Conservation (phyloP, 2,113 vertebrate genomes). For the Thryonomys swinderianus region DNA sequence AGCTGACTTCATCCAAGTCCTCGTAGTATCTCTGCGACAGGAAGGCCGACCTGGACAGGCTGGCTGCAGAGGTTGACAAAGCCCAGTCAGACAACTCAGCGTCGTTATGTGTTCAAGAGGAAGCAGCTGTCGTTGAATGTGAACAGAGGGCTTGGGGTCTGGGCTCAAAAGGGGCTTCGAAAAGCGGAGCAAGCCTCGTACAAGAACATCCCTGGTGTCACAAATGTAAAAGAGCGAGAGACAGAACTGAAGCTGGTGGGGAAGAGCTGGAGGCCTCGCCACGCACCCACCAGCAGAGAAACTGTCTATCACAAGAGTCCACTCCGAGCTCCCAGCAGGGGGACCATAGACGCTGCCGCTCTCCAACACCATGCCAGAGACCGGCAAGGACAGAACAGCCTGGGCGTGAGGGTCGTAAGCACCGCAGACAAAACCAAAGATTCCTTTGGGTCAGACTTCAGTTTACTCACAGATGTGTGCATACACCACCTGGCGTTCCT, state of each 20-base stretch:
- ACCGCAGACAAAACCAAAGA: not conserved
- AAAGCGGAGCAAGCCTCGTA: not conserved
- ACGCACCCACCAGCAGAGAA: too few species aligned
- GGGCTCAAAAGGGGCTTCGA: not conserved
- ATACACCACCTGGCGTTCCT: not conserved
- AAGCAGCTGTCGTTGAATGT: not conserved
- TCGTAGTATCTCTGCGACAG: slow-evolving; percentile 94
- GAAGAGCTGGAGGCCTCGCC: not conserved
- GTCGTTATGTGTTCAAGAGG: slow-evolving; percentile 28
- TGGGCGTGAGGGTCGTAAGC: not conserved
- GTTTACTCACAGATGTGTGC: not conserved
- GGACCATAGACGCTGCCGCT: not conserved
- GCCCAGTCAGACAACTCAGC: not conserved
- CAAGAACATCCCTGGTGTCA: not conserved
- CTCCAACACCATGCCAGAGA: too few species aligned
- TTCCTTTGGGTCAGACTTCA: not conserved
- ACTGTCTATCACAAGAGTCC: not conserved
- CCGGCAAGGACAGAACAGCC: not conserved
- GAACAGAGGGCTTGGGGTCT: not conserved
- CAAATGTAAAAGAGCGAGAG: not conserved
- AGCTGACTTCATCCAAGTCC: slow-evolving; percentile 96
- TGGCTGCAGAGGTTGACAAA: slow-evolving; percentile 86
- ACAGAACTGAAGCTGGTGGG: not conserved
- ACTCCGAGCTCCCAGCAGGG: not conserved
- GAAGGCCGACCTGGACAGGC: slow-evolving; percentile 95